Conservation (phyloP, 2,113 vertebrate genomes). For the Periophthalmodon schlosseri region DNA sequence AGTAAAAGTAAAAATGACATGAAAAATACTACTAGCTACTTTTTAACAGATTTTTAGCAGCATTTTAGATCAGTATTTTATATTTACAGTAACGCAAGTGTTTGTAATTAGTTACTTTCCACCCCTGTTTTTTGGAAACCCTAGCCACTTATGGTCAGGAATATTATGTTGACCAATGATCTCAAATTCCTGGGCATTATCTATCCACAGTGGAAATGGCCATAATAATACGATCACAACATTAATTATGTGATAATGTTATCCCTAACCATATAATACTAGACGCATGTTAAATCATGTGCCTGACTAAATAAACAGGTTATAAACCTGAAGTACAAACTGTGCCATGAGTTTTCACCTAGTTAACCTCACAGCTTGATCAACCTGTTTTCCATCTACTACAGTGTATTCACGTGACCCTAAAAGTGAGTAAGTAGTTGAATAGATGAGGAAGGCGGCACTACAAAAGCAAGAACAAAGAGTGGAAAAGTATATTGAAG, state of each 20-base stretch:
- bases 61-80: no score
- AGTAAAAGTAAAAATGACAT: no score
- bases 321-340: neutral
- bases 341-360: neutral
- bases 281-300: neutral
- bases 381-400: conserved; percentile 9
- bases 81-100: no score
- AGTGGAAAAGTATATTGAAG: conserved; percentile 37
- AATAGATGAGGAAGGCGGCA: neutral
- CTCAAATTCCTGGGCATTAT: neutral
- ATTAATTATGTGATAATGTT: neutral
- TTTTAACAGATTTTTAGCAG: no score
- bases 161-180: no score
- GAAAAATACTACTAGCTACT: no score
- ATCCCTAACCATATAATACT: neutral
- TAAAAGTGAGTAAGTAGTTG: neutral
- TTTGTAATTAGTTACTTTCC: no score
- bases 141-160: no score
- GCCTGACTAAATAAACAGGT: neutral
- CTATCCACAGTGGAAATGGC: neutral
- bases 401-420: conserved; percentile 19
- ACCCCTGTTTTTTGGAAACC: no score
- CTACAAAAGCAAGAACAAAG: conserved; percentile 3
- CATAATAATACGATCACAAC: neutral
- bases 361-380: neutral